Evolutionary conservation across 2,797 vertebrate genomes (phyloP).

Genomic region (Staurois parvus): DNA sequence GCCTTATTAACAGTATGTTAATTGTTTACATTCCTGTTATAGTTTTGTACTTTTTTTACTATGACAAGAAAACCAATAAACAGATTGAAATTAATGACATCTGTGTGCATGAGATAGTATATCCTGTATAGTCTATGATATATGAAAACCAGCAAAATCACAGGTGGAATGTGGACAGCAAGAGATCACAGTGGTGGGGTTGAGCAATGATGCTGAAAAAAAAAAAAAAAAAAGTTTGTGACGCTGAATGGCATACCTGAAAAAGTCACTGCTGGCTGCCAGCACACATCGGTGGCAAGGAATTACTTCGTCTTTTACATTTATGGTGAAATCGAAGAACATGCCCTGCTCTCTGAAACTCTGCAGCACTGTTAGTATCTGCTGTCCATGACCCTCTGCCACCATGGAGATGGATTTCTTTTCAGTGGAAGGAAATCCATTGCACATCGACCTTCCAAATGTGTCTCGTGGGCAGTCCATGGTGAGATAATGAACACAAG

Average conservation of each 20-base stretch:
- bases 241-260: slow-evolving; percentile 80
- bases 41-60: no score
- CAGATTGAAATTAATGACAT: no score
- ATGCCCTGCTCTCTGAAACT: slow-evolving; percentile 87
- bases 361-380: slow-evolving; percentile 86
- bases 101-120: no score
- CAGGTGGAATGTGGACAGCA: no score
- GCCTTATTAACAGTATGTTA: no score
- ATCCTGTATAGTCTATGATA: no score
- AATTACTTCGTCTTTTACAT: slow-evolving; percentile 84
- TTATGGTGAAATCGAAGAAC: slow-evolving; percentile 93
- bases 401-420: slow-evolving; percentile 80
- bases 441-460: slow-evolving; percentile 73
- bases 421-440: slow-evolving; percentile 77
- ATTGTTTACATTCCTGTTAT: no score
- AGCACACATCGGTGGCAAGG: slow-evolving; percentile 96
- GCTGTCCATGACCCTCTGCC: slow-evolving; percentile 88
- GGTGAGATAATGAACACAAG: slow-evolving; percentile 5
- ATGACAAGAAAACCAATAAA: no score
- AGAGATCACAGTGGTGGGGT: no score
- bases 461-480: slow-evolving; percentile 77
- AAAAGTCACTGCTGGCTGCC: slow-evolving; percentile 96
- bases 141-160: no score
- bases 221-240: no score
- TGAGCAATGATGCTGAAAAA: no score